Conservation (phyloP, 2,113 vertebrate species). For the Lynx canadensis region DNA sequence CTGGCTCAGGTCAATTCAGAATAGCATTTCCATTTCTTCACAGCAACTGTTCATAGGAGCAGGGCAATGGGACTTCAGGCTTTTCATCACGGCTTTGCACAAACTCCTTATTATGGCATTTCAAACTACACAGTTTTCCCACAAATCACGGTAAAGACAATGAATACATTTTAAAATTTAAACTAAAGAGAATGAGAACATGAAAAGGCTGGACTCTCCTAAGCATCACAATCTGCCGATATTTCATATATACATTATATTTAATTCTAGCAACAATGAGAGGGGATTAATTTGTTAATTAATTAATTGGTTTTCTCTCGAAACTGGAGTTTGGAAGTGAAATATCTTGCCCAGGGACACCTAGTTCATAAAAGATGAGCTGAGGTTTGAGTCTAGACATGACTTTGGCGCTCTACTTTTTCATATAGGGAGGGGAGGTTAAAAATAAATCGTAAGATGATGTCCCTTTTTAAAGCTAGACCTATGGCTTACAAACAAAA, state of each 20-base stretch:
- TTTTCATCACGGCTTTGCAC: conserved; percentile 50
- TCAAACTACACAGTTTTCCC: background rate
- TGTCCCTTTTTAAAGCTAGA: background rate
- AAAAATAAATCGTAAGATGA: background rate
- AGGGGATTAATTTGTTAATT: background rate
- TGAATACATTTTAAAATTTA: conserved; percentile 52
- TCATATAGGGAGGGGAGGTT: background rate
- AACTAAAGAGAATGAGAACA: conserved; percentile 39
- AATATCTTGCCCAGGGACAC: background rate
- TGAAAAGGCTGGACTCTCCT: background rate
- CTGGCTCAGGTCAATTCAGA: conserved; percentile 68
- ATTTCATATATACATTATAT: background rate
- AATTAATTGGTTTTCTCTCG: background rate
- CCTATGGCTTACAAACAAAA: background rate
- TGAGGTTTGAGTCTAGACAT: background rate
- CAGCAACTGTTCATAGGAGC: background rate
- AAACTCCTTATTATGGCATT: conserved; percentile 16
- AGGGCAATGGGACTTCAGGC: background rate
- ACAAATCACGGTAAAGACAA: conserved; percentile 13
- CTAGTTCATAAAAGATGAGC: background rate
- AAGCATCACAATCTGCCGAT: background rate
- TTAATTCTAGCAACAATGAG: conserved; percentile 21
- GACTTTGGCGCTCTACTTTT: conserved; percentile 12
- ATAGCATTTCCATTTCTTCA: conserved; percentile 63
- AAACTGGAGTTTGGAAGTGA: conserved; percentile 14